Percentiles rank a stretch among this genome's conserved stretches.
Conservation (phyloP, 2,113 vertebrate genomes). For the Scalopus aquaticus region DNA sequence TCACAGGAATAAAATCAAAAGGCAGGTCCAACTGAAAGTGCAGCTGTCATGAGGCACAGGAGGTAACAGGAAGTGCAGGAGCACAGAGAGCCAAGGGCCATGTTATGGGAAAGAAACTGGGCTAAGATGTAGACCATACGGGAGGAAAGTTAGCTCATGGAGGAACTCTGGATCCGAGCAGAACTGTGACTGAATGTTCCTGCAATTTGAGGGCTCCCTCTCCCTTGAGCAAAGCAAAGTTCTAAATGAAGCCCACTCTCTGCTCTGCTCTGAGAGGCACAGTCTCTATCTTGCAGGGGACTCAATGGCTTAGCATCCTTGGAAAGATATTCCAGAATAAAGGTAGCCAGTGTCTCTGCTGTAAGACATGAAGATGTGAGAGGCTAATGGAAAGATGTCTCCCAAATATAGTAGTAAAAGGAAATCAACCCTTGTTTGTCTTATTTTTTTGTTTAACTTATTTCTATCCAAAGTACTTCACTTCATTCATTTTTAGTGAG, state of each 20-base stretch:
- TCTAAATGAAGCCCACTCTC: background rate
- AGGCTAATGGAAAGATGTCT: background rate
- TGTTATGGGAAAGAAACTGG: background rate
- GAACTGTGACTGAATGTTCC: background rate
- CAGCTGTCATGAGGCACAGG: background rate
- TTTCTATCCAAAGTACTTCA: background rate
- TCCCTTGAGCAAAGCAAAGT: background rate
- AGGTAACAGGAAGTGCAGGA: background rate
- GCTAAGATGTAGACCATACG: no score
- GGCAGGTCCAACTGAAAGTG: background rate
- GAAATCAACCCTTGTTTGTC: background rate
- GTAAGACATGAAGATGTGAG: background rate
- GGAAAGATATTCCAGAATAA: background rate
- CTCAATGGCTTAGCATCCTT: background rate
- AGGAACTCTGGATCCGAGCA: background rate
- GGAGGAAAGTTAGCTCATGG: background rate
- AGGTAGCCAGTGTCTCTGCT: background rate
- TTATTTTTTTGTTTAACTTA: background rate
- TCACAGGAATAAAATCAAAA: background rate
- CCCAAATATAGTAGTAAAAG: background rate
- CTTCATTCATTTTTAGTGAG: background rate
- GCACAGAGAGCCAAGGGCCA: no score
- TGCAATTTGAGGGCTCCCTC: background rate
- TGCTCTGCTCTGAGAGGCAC: background rate
- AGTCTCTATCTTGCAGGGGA: background rate